Evolutionary conservation across 2,797 vertebrate species (phyloP).

Genomic region (Sebastes taczanowskii): DNA sequence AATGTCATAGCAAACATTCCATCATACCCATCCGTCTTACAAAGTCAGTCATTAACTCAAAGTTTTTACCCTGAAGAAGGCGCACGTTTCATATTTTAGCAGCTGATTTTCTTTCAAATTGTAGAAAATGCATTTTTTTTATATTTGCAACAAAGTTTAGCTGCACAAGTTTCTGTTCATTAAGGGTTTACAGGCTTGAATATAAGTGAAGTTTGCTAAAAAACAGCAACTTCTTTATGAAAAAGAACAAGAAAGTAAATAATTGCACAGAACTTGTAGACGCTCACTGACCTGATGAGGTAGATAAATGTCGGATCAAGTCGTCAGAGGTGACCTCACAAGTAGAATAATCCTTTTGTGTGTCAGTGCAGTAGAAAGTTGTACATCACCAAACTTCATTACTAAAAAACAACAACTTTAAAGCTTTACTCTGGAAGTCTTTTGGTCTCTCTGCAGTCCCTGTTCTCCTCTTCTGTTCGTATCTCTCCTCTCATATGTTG

Average conservation of each 20-base stretch:
- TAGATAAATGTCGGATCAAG: slow-evolving; percentile 5
- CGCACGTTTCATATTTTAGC: not conserved
- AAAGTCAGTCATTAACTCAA: slow-evolving; percentile 34
- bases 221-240: not conserved
- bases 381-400: slow-evolving; percentile 19
- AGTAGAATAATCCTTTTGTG: not conserved
- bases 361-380: not conserved
- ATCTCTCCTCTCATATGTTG: slow-evolving; percentile 11
- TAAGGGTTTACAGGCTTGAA: not conserved
- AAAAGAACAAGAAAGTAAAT: not conserved
- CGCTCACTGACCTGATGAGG: slow-evolving; percentile 56
- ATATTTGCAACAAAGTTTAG: not conserved
- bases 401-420: not conserved
- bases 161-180: not conserved
- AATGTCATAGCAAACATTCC: slow-evolving; percentile 30
- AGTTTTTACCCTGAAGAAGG: not conserved
- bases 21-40: not conserved
- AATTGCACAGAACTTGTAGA: not conserved
- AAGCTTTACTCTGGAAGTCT: not conserved
- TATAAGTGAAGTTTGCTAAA: not conserved
- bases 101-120: not conserved
- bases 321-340: not conserved
- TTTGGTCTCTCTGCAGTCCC: not conserved
- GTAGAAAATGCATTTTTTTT: not conserved
- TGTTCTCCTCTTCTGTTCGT: not conserved